phyloP scores from a whole-genome alignment of 2,888 invertebrate genomes.

The Pachydiplax longipennis region DNA sequence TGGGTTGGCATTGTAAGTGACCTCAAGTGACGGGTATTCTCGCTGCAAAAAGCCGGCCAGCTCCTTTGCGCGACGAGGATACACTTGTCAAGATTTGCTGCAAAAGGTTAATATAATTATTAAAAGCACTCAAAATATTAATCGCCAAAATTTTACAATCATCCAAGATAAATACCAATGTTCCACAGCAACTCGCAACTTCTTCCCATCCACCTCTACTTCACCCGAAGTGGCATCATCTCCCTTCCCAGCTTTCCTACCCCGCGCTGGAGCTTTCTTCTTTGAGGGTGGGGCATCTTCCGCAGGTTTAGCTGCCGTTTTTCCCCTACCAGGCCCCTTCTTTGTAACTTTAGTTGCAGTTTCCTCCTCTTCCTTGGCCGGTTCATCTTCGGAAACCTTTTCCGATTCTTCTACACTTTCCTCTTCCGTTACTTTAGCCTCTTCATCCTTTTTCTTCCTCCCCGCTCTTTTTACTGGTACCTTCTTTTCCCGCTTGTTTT shows the following conservation, averaged over 20 bases:
- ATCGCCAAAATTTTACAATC: no score
- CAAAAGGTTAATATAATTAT: not conserved
- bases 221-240: not conserved
- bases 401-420: not conserved
- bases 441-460: not conserved
- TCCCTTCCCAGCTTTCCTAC: not conserved
- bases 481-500: slow-evolving; percentile 1
- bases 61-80: slow-evolving; percentile 33
- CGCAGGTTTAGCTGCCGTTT: not conserved
- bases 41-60: slow-evolving; percentile 30
- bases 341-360: not conserved
- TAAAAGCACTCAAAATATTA: not conserved
- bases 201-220: slow-evolving; percentile 8
- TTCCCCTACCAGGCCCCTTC: not conserved
- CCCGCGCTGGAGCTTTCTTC: not conserved
- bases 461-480: not conserved
- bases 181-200: slow-evolving; percentile 42
- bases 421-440: not conserved
- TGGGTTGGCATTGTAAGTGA: slow-evolving; percentile 15
- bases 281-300: not conserved
- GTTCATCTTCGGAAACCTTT: not conserved
- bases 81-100: slow-evolving; percentile 40
- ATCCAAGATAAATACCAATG: slow-evolving; percentile 45
- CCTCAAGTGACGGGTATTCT: slow-evolving; percentile 13
- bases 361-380: not conserved